These are phyloP conservation scores for Coranthus polyacanthus DNA, from an alignment of 2,797 vertebrate genomes.

Conservation along the genomic window DNA sequence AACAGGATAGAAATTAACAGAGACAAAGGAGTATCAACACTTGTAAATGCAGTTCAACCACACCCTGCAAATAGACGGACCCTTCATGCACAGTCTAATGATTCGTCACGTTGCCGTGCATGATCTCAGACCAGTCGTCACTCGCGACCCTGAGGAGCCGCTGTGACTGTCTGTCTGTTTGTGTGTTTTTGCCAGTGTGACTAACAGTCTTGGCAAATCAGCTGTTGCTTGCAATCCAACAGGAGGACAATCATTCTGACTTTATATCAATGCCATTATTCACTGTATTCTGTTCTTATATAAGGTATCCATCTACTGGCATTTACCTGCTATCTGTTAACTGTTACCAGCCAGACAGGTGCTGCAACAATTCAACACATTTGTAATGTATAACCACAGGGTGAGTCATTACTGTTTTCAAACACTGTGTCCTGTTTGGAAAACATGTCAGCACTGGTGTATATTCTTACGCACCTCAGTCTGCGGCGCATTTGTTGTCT, in stretches of 20 bases:
- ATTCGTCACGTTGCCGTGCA: conserved; percentile 16
- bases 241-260: not conserved
- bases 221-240: conserved; percentile 16
- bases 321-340: not conserved
- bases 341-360: conserved; percentile 13
- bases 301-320: not conserved
- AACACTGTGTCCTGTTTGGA: conserved; percentile 6
- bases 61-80: not conserved
- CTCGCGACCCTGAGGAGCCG: conserved; percentile 32
- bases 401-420: conserved; percentile 21
- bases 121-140: conserved; percentile 35
- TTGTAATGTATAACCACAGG: conserved; percentile 21
- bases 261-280: conserved; percentile 14
- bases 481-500: not conserved
- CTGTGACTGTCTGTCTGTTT: conserved; percentile 1
- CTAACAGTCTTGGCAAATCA: conserved; percentile 34
- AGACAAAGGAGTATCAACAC: not conserved
- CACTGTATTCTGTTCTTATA: not conserved
- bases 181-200: conserved; percentile 33
- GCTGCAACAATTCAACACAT: not conserved
- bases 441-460: conserved; percentile 13
- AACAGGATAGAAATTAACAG: not conserved
- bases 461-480: conserved; percentile 27
- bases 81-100: conserved; percentile 5
- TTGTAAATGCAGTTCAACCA: not conserved